Conservation (phyloP, 1,140 invertebrate genomes). For the Homarus americanus region DNA sequence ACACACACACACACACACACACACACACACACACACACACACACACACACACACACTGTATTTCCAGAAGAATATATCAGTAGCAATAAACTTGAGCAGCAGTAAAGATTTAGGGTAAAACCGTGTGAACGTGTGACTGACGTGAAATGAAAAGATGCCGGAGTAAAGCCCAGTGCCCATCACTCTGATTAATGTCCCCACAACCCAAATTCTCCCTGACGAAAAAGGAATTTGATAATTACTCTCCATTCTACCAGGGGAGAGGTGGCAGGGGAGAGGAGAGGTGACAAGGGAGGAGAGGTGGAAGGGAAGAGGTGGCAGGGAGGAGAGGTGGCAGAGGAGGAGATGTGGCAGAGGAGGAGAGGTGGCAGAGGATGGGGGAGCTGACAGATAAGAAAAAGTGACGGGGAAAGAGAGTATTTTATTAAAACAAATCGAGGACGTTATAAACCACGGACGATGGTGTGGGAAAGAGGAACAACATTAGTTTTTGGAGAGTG, state of each 20-base stretch:
- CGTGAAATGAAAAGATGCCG: background rate
- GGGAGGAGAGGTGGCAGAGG: too few species aligned
- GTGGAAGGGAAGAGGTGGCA: background rate
- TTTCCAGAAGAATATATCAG: too few species aligned
- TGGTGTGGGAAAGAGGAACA: background rate
- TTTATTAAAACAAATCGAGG: conserved; percentile 1
- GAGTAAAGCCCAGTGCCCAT: background rate
- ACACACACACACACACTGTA: too few species aligned
- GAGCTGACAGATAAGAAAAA: too few species aligned
- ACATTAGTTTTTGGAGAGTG: too few species aligned
- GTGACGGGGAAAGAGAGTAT: background rate
- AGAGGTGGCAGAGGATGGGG: background rate
- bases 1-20: too few species aligned
- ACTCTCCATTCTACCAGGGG: background rate
- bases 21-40: too few species aligned
- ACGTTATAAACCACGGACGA: background rate
- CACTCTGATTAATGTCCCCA: conserved; percentile 11
- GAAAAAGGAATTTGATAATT: background rate
- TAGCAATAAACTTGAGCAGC: too few species aligned
- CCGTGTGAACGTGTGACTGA: background rate
- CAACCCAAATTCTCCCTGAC: conserved; percentile 1
- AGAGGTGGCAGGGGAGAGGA: background rate
- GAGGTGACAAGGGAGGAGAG: too few species aligned
- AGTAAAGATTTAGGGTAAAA: background rate
- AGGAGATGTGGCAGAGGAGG: too few species aligned